Percentiles rank a stretch among this genome's conserved stretches.
Conservation (phyloP, 2,888 invertebrate species). For the Marronus borbonicus region DNA sequence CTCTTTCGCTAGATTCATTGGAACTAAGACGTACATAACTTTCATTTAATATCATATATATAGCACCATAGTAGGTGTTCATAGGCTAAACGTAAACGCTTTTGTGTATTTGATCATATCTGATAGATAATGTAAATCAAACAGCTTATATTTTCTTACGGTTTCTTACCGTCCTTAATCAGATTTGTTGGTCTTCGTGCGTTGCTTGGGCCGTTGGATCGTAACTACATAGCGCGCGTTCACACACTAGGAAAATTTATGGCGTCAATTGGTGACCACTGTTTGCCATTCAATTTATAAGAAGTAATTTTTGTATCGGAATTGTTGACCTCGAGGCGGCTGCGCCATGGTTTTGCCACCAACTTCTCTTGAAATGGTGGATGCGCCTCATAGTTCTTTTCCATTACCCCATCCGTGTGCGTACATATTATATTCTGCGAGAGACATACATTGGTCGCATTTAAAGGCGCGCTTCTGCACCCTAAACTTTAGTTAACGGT, state of each 20-base stretch:
- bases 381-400: slow-evolving; percentile 59
- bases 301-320: slow-evolving; percentile 60
- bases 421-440: slow-evolving; percentile 33
- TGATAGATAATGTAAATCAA: slow-evolving; percentile 33
- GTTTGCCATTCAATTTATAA: slow-evolving; percentile 66
- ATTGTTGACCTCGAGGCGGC: slow-evolving; percentile 57
- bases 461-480: slow-evolving; percentile 17
- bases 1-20: slow-evolving; percentile 6
- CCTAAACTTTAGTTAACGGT: slow-evolving; percentile 19
- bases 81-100: slow-evolving; percentile 8
- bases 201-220: slow-evolving; percentile 56
- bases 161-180: slow-evolving; percentile 45
- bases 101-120: slow-evolving; percentile 18
- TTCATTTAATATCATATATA: neutral
- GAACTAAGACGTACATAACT: neutral
- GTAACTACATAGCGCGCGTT: slow-evolving; percentile 53
- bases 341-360: slow-evolving; percentile 58
- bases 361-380: slow-evolving; percentile 58
- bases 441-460: neutral
- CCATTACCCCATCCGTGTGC: slow-evolving; percentile 55
- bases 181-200: slow-evolving; percentile 48
- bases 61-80: neutral
- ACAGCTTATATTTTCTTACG: slow-evolving; percentile 42
- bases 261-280: slow-evolving; percentile 63
- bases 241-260: slow-evolving; percentile 63